A percentile compares a stretch with the other conserved stretches of the same genome.
Evolutionary conservation across 2,888 invertebrate genomes (phyloP).

Genomic region (Cephus rjabovi): DNA sequence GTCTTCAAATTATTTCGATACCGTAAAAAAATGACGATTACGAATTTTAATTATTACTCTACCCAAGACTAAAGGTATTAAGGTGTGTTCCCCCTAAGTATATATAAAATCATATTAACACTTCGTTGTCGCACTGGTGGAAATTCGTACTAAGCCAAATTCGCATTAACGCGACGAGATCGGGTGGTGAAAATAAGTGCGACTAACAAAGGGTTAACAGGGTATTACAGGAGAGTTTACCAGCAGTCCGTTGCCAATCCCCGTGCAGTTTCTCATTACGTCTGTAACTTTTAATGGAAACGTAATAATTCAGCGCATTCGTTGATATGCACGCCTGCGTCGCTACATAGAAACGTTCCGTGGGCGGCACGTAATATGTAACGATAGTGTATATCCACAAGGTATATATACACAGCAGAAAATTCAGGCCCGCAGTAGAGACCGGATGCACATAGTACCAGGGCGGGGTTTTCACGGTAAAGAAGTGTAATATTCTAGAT

Average conservation of each 20-base stretch:
- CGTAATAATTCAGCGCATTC: constrained; percentile 45
- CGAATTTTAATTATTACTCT: background rate
- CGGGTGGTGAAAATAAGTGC: background rate
- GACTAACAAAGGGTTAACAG: background rate
- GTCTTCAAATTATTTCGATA: background rate
- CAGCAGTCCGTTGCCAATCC: background rate
- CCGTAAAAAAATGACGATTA: background rate
- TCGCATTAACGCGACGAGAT: background rate
- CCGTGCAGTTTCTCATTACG: constrained; percentile 35
- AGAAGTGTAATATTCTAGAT: constrained; percentile 2
- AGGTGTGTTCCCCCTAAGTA: background rate
- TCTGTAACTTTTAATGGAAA: constrained; percentile 55
- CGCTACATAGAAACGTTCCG: background rate
- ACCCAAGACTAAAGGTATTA: background rate
- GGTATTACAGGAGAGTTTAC: background rate
- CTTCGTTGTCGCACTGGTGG: background rate
- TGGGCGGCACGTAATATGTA: constrained; percentile 3
- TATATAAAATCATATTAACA: background rate
- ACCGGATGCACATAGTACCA: background rate
- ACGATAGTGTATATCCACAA: background rate
- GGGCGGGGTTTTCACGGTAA: background rate
- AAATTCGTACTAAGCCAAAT: background rate
- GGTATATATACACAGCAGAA: background rate
- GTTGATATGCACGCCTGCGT: constrained; percentile 46
- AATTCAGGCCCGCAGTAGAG: background rate